phyloP scores from a whole-genome alignment of 92 coral and sea anemone species.

The Heliopora coerulea region DNA sequence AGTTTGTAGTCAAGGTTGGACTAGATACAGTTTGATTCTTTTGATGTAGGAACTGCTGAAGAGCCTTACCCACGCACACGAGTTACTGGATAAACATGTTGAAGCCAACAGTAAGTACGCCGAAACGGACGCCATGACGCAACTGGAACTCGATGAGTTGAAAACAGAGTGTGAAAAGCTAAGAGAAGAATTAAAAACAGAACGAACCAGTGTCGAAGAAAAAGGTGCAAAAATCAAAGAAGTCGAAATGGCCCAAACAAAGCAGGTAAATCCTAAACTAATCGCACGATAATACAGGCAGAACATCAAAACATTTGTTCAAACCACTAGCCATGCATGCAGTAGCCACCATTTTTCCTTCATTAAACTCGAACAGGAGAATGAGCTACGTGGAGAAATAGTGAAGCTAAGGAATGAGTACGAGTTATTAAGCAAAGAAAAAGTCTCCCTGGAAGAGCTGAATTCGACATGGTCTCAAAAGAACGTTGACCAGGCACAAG shows the following conservation, averaged over 20 bases:
- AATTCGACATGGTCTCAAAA: slow-evolving; percentile 64
- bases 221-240: slow-evolving; percentile 44
- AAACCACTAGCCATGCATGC: too few relatives aligned
- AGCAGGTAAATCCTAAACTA: slow-evolving; percentile 39
- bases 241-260: slow-evolving; percentile 11
- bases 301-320: too few relatives aligned
- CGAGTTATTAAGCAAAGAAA: slow-evolving; percentile 60
- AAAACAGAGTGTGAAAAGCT: slow-evolving; percentile 66
- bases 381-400: slow-evolving; percentile 48
- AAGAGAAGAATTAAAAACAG: slow-evolving; percentile 39
- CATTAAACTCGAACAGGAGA: slow-evolving; percentile 37
- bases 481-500: slow-evolving; percentile 52
- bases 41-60: slow-evolving; percentile 50
- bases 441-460: slow-evolving; percentile 74
- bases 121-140: slow-evolving; percentile 70
- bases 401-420: slow-evolving; percentile 46
- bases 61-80: slow-evolving; percentile 67
- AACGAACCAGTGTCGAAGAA: slow-evolving; percentile 16
- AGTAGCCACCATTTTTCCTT: too few relatives aligned
- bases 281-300: neutral
- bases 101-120: slow-evolving; percentile 74
- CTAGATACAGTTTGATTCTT: neutral
- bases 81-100: slow-evolving; percentile 65
- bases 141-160: slow-evolving; percentile 75
- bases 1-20: neutral